Base-by-base conservation (phyloP, 64 coral and sea anemone species). In the Anthopleura sola region DNA sequence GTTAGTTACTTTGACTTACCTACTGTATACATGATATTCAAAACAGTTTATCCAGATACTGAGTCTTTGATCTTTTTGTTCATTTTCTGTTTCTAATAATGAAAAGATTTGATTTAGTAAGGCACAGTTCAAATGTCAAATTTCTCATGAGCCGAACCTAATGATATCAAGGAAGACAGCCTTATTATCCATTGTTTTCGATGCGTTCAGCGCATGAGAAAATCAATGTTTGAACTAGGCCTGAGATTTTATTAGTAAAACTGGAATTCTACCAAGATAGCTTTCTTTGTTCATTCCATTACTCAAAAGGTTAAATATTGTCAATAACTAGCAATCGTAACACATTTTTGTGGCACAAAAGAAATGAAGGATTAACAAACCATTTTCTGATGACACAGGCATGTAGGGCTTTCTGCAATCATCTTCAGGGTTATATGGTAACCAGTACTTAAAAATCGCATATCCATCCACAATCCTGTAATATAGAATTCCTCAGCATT, bases 381-480 rank as follows among this genome's bases (percentile, higher is more conserved):
- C 60, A 12, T 84, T 20, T n/a, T 83, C 36, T 54, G 28, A 71
- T 71, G 66, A 71, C 10, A 71, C 29, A 69, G 28, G 84, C 76
- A 85, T 85, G 60, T 89, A 91, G 32, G 85, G 92, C 77, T 92
- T 83, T 40, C 68, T 84, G 15, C 44, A 89, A 8, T 51, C 14
- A 46, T 82, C 88, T 64, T 60, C 78, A 48, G 86, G 90, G 8
- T 87, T 86, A 87, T 85, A 98, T 48, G 93, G 90, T n/a, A 94
- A 78, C 96, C 96, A 98, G 58, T 94, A 98, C 60, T 98, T 94
- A 78, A 98, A 98, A 64, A 98, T 94, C 49, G 93, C 96, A 90
- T 92, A 94, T 3, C 96, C 96, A 98, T 98, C 96, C 75, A 94
- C 87, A 82, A 98, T 71, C 79, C 96, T 98, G 55, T 17, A 87